Evolutionary conservation across 2,888 invertebrate species (phyloP).

Genomic region (Fragum sueziense): DNA sequence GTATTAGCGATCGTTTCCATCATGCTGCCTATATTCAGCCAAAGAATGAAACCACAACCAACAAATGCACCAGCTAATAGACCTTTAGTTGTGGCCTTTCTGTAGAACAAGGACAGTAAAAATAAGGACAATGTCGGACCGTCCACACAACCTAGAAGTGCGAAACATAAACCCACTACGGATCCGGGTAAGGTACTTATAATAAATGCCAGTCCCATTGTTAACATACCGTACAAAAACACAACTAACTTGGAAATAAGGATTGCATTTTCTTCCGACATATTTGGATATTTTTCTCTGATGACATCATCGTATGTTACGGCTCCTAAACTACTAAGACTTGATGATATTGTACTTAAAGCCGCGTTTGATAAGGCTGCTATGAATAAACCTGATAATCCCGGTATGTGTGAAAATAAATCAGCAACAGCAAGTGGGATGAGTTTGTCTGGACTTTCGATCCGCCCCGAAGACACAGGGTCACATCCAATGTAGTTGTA

Average conservation of each 20-base stretch:
- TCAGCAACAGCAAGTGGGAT: conserved; percentile 35
- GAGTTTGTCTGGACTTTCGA: conserved; percentile 36
- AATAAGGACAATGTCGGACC: conserved; percentile 2
- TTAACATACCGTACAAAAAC: background rate
- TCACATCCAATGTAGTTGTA: conserved; percentile 40
- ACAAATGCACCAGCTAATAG: background rate
- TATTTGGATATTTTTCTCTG: background rate
- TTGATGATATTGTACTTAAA: background rate
- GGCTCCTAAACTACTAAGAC: conserved; percentile 2
- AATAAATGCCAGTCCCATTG: background rate
- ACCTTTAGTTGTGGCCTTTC: background rate
- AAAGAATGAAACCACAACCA: background rate
- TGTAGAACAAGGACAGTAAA: conserved; percentile 1
- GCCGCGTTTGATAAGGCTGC: conserved; percentile 4
- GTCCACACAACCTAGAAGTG: background rate
- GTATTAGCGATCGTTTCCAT: background rate
- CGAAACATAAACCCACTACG: background rate
- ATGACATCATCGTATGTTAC: conserved; percentile 7
- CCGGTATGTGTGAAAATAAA: conserved; percentile 31
- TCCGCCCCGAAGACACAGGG: conserved; percentile 18
- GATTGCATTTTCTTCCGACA: background rate
- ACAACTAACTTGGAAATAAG: background rate
- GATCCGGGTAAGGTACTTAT: background rate
- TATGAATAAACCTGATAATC: background rate
- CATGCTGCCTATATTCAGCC: background rate